Percentiles rank a stretch among this genome's conserved stretches.
phyloP scores from a whole-genome alignment of 2,797 vertebrate species.

The Danio aesculapii region DNA sequence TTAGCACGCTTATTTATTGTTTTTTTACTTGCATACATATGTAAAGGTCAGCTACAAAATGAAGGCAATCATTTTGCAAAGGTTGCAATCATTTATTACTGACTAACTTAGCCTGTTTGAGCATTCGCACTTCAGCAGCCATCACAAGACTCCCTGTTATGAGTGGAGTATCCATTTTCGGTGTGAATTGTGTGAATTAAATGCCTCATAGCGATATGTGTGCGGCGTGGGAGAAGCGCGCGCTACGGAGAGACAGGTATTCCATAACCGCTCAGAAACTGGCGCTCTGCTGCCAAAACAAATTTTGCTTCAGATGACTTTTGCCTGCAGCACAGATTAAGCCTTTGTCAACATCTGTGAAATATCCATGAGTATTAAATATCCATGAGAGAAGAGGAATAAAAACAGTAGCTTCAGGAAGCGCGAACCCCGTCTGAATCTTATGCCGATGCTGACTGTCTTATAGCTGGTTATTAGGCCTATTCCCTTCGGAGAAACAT shows the following conservation, averaged over 20 bases:
- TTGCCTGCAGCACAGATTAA: conserved; percentile 42
- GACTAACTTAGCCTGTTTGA: conserved; percentile 42
- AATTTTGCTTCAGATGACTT: conserved; percentile 39
- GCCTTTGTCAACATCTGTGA: conserved; percentile 44
- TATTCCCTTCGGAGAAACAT: conserved; percentile 48
- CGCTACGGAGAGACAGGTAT: conserved; percentile 36
- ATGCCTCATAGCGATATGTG: conserved; percentile 26
- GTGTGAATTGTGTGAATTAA: conserved; percentile 33
- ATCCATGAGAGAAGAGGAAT: conserved; percentile 29
- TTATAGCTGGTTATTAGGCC: conserved; percentile 51
- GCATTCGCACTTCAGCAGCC: not conserved
- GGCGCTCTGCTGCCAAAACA: conserved; percentile 28
- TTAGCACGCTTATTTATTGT: conserved; percentile 50
- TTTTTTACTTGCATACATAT: conserved; percentile 18
- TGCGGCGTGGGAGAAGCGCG: conserved; percentile 1
- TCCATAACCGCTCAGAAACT: conserved; percentile 20
- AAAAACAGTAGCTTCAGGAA: conserved; percentile 29
- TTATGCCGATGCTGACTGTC: conserved; percentile 7
- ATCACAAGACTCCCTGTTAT: conserved; percentile 13
- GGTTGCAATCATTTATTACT: conserved; percentile 45
- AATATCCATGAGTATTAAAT: conserved; percentile 43
- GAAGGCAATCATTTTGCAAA: conserved; percentile 46
- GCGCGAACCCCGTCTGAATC: conserved; percentile 14
- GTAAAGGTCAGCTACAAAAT: conserved; percentile 45
- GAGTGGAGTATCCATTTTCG: conserved; percentile 36